These are phyloP conservation scores for Oryzias curvinotus DNA, from an alignment of 2,113 vertebrate genomes.

Conservation along the genomic window DNA sequence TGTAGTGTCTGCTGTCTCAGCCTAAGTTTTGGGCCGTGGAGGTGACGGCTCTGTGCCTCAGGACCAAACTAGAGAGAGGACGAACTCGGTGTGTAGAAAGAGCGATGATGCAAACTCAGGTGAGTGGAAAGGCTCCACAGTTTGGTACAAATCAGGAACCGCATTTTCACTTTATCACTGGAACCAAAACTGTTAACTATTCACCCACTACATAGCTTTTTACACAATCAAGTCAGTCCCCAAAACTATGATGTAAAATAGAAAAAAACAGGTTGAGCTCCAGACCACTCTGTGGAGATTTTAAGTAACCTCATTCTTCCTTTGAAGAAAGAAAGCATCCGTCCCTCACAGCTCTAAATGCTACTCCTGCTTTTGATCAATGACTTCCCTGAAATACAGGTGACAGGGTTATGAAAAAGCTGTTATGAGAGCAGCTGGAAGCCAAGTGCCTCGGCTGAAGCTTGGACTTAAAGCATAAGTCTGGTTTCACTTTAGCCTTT, in stretches of 20 bases:
- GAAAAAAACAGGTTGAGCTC: neutral
- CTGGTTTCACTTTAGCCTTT: neutral
- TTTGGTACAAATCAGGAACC: too few species aligned
- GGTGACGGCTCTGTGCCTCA: slow-evolving; percentile 85
- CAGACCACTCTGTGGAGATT: slow-evolving; percentile 8
- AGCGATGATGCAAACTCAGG: slow-evolving; percentile 96
- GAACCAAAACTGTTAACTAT: too few species aligned
- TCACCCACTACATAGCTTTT: too few species aligned
- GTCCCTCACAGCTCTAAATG: slow-evolving; percentile 42
- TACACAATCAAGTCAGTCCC: too few species aligned
- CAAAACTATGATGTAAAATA: neutral
- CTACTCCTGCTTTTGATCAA: slow-evolving; percentile 46
- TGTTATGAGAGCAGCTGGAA: slow-evolving; percentile 11
- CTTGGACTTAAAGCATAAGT: slow-evolving; percentile 2
- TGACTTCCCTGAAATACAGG: slow-evolving; percentile 32
- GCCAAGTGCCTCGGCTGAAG: neutral
- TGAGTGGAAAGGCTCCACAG: slow-evolving; percentile 51
- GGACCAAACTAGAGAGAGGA: slow-evolving; percentile 88
- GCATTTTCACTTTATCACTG: too few species aligned
- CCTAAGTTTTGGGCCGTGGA: slow-evolving; percentile 94
- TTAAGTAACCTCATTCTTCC: slow-evolving; percentile 31
- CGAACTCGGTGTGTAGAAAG: slow-evolving; percentile 87
- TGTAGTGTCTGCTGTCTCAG: slow-evolving; percentile 89
- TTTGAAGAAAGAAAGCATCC: slow-evolving; percentile 35
- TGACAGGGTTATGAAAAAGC: slow-evolving; percentile 24